phyloP scores from a whole-genome alignment of 1,140 invertebrate species.

The Drosophila cardini region DNA sequence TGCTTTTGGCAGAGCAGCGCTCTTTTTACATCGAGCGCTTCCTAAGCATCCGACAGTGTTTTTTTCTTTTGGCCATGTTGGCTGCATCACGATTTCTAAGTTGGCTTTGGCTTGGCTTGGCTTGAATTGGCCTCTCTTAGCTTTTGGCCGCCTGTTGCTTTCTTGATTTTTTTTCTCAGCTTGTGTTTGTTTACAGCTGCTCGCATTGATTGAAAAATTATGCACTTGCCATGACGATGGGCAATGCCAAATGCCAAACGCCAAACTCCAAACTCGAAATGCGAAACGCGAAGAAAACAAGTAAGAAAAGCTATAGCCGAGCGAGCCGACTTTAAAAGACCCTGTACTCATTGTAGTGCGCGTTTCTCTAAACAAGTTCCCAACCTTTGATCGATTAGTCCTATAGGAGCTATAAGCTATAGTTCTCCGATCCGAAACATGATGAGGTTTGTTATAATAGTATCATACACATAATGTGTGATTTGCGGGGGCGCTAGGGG shows the following conservation, averaged over 20 bases:
- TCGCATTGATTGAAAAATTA: conserved; percentile 82
- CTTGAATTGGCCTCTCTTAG: conserved; percentile 2
- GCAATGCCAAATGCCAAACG: conserved; percentile 73
- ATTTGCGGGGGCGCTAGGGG: too few species aligned
- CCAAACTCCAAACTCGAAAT: conserved; percentile 22
- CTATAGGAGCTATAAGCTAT: too few species aligned
- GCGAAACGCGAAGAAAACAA: too few species aligned
- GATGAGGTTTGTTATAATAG: too few species aligned
- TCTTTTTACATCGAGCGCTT: conserved; percentile 29
- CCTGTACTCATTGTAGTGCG: too few species aligned
- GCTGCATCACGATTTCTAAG: conserved; percentile 44
- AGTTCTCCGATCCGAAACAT: too few species aligned
- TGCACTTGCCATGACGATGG: conserved; percentile 80
- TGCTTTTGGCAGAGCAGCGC: conserved; percentile 62
- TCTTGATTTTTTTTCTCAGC: conserved; percentile 44
- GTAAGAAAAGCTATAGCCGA: too few species aligned
- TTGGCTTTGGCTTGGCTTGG: conserved; percentile 5
- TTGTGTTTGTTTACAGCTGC: conserved; percentile 79
- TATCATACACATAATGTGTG: too few species aligned
- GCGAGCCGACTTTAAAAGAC: too few species aligned
- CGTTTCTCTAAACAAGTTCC: too few species aligned
- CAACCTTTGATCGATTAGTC: too few species aligned
- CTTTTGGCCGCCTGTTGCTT: conserved; percentile 42
- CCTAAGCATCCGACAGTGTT: conserved; percentile 41
- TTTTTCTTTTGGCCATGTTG: conserved; percentile 35